A percentile compares a stretch with the other conserved stretches of the same genome.
Evolutionary conservation across 2,888 invertebrate genomes (phyloP).

Genomic region (Phytoseiulus persimilis): DNA sequence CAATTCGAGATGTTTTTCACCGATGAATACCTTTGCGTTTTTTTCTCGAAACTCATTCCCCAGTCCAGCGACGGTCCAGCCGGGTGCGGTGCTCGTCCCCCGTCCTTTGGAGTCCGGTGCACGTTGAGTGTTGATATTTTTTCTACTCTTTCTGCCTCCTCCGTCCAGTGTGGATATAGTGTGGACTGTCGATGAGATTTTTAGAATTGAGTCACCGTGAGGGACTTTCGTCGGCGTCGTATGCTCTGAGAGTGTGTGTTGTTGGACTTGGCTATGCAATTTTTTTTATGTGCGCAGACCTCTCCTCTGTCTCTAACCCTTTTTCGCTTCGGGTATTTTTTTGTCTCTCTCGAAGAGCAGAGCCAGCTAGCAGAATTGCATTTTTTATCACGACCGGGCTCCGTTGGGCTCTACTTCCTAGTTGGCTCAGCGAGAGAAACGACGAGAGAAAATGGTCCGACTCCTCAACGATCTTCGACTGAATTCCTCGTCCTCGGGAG

Average conservation of each 20-base stretch:
- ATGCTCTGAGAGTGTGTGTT: not conserved
- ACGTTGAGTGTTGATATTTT: not conserved
- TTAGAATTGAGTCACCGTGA: not conserved
- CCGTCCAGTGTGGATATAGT: not conserved
- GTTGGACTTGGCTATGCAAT: not conserved
- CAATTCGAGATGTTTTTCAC: no score
- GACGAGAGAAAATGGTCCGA: not conserved
- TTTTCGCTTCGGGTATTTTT: not conserved
- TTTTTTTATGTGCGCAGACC: not conserved
- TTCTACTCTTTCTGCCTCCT: not conserved
- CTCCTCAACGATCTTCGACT: not conserved
- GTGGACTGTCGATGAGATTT: slow-evolving; percentile 5
- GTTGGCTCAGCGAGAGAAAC: not conserved
- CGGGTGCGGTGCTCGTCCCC: not conserved
- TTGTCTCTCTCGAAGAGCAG: not conserved
- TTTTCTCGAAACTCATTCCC: no score
- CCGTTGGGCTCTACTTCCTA: slow-evolving; percentile 5
- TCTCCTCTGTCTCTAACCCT: not conserved
- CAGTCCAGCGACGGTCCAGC: not conserved
- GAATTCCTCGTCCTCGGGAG: not conserved
- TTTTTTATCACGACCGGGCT: not conserved
- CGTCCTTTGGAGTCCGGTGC: no score
- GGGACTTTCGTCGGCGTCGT: not conserved
- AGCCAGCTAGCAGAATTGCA: not conserved
- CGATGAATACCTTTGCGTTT: no score